Evolutionary conservation across 2,888 invertebrate genomes (phyloP).

Genomic region (Amiota minor): DNA sequence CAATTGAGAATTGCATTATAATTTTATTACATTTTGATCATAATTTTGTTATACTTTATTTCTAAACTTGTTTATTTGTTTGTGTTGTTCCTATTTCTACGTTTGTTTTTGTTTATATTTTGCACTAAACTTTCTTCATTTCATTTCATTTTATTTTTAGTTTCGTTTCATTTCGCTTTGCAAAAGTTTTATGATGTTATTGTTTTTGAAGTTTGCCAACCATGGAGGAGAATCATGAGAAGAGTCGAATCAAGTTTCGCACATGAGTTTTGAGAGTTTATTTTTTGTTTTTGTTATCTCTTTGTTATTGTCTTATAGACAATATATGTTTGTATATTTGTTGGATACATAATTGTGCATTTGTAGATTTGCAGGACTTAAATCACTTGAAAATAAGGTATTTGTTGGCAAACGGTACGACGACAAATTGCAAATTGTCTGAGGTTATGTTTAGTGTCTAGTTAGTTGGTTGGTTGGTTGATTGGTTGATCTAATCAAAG

Average conservation of each 20-base stretch:
- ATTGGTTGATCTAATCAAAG: too few relatives aligned
- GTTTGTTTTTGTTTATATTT: background rate
- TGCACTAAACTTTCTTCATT: background rate
- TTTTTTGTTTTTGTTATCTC: too few relatives aligned
- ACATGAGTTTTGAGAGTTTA: background rate
- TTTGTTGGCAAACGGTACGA: too few relatives aligned
- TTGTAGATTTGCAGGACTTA: background rate
- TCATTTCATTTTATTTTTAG: background rate
- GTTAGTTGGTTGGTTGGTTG: too few relatives aligned
- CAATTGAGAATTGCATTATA: conserved; percentile 4
- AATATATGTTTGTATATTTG: background rate
- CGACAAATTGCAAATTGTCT: conserved; percentile 1
- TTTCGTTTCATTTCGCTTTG: background rate
- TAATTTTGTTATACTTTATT: conserved; percentile 16
- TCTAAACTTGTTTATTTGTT: background rate
- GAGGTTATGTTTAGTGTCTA: background rate
- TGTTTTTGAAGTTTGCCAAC: conserved; percentile 27
- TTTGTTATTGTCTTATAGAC: too few relatives aligned
- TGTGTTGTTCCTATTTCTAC: background rate
- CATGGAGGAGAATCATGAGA: background rate
- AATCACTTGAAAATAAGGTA: background rate
- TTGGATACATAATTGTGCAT: background rate
- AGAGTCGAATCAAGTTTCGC: too few relatives aligned
- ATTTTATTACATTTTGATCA: conserved; percentile 19
- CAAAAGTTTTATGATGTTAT: conserved; percentile 21